Conservation (phyloP, 2,113 vertebrate species). For the Rynchops niger region DNA sequence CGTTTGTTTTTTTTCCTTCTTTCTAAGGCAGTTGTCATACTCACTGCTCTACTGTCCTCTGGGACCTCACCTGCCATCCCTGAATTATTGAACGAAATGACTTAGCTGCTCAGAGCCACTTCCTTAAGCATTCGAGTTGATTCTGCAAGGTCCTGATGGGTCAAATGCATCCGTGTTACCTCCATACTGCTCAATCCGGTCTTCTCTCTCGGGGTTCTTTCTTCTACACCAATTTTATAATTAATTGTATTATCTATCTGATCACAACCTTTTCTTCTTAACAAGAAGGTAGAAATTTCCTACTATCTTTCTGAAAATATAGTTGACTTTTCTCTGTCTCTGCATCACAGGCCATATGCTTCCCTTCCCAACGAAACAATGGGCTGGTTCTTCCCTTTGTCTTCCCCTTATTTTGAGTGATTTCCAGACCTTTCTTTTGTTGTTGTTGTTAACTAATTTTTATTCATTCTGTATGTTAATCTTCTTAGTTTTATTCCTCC, state of each 20-base stretch:
- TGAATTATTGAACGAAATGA: not conserved
- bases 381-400: not conserved
- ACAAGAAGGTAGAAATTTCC: not conserved
- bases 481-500: not conserved
- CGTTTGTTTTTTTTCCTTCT: not conserved
- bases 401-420: not conserved
- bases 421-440: not conserved
- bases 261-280: not conserved
- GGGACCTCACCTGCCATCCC: not conserved
- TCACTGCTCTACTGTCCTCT: not conserved
- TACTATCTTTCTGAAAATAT: not conserved
- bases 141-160: not conserved
- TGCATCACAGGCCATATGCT: not conserved
- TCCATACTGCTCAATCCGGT: not conserved
- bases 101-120: not conserved
- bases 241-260: not conserved
- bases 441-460: not conserved
- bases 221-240: not conserved
- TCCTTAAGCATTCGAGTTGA: not conserved
- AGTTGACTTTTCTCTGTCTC: not conserved
- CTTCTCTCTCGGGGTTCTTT: not conserved
- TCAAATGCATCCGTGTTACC: not conserved
- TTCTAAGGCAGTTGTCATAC: not conserved
- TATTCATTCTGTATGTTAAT: not conserved
- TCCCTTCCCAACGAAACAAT: not conserved